These are phyloP conservation scores for Caenorhabditis sinica DNA, from an alignment of 2,888 invertebrate species.

Conservation along the genomic window DNA sequence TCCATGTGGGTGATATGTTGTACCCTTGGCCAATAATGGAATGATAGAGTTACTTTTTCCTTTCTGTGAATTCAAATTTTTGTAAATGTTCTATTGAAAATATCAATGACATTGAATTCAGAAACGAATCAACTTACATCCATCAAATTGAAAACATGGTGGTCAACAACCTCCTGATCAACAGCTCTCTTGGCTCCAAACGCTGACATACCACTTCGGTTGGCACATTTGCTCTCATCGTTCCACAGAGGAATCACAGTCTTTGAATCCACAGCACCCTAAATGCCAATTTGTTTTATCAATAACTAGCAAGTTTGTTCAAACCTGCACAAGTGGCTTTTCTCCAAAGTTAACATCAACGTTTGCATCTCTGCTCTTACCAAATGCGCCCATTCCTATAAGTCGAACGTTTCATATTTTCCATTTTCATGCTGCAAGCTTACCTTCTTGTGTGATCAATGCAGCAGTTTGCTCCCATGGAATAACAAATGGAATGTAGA, in stretches of 20 bases:
- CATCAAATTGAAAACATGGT: conserved; percentile 75
- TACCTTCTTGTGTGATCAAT: conserved; percentile 72
- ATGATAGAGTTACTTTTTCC: conserved; percentile 68
- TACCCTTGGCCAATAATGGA: conserved; percentile 71
- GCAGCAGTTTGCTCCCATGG: conserved; percentile 77
- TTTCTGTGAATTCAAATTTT: conserved; percentile 55
- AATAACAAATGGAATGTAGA: conserved; percentile 79
- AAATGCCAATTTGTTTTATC: not conserved
- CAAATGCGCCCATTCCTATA: conserved; percentile 81
- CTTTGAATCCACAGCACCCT: conserved; percentile 79
- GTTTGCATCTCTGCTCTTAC: conserved; percentile 72
- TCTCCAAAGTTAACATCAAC: conserved; percentile 69
- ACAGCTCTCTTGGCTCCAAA: conserved; percentile 77
- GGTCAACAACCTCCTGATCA: conserved; percentile 77
- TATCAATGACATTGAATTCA: no score
- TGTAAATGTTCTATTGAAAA: not conserved
- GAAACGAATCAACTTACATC: conserved; percentile 69
- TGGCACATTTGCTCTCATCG: conserved; percentile 71
- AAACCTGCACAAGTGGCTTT: conserved; percentile 72
- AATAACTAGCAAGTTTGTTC: not conserved
- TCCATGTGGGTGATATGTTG: conserved; percentile 63
- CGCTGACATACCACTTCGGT: conserved; percentile 70
- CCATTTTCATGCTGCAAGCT: not conserved
- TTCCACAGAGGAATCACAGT: conserved; percentile 79
- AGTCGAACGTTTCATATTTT: not conserved